These are phyloP conservation scores for Hofmannophila pseudospretella DNA, from an alignment of 2,888 invertebrate genomes.

Conservation along the genomic window DNA sequence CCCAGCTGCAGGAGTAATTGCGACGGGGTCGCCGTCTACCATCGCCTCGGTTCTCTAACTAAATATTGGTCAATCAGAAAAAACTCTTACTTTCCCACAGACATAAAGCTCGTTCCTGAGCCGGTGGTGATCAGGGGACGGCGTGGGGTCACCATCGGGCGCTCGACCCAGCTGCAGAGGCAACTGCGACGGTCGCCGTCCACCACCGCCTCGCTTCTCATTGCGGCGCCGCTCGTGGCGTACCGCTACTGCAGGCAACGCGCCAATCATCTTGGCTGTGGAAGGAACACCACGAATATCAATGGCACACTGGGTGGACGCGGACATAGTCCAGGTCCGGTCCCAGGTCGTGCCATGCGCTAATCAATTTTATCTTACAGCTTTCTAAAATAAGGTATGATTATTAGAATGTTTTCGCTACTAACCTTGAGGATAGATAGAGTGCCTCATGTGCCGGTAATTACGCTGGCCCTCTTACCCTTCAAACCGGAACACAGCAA, in stretches of 20 bases:
- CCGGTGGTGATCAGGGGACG: constrained; percentile 79
- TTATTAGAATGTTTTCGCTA: too few species aligned
- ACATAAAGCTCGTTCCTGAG: constrained; percentile 83
- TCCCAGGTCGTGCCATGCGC: too few species aligned
- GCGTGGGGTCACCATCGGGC: constrained; percentile 80
- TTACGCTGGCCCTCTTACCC: too few species aligned
- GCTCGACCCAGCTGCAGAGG: constrained; percentile 81
- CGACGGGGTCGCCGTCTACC: constrained; percentile 78
- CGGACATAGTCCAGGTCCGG: too few species aligned
- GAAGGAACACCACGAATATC: not conserved
- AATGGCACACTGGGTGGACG: too few species aligned
- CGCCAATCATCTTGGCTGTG: constrained; percentile 86
- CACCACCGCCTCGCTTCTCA: constrained; percentile 80
- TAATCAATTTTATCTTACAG: too few species aligned
- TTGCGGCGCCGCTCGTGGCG: constrained; percentile 87
- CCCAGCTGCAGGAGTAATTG: constrained; percentile 83
- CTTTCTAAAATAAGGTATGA: too few species aligned
- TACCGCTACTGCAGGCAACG: constrained; percentile 92
- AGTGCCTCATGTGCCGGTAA: too few species aligned
- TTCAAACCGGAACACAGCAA: too few species aligned
- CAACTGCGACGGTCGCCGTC: constrained; percentile 81
- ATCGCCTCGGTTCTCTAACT: constrained; percentile 82
- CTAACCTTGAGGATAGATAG: too few species aligned
- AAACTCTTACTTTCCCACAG: constrained; percentile 81
- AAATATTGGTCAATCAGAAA: too few species aligned